phyloP scores from a whole-genome alignment of 2,113 vertebrate genomes.

The Calyptomena viridis region DNA sequence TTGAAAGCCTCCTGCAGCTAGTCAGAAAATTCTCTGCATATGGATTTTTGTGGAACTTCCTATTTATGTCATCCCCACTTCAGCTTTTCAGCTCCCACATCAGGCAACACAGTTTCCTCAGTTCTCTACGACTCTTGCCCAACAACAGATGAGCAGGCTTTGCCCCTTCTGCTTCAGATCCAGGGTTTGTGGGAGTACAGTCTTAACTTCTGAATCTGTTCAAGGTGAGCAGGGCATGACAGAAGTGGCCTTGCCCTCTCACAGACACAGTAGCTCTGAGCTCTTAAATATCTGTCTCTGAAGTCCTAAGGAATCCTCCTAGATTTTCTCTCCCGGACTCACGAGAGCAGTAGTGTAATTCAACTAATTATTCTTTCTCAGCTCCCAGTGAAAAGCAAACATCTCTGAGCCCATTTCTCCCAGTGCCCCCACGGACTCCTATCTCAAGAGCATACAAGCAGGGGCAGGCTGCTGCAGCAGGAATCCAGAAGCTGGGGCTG shows the following conservation, averaged over 20 bases:
- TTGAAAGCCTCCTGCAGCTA: not conserved
- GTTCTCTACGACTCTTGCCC: not conserved
- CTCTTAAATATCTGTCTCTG: not conserved
- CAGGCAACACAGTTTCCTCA: not conserved
- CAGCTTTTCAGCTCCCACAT: not conserved
- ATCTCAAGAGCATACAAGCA: constrained; percentile 2
- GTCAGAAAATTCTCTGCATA: not conserved
- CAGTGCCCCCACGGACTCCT: not conserved
- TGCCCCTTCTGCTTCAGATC: not conserved
- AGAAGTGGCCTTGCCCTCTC: not conserved
- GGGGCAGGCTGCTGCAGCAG: constrained; percentile 5
- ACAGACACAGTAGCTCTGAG: not conserved
- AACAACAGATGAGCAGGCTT: not conserved
- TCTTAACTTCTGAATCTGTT: not conserved
- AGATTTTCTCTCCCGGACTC: not conserved
- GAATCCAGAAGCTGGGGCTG: constrained; percentile 32
- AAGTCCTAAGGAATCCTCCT: not conserved
- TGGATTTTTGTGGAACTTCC: not conserved
- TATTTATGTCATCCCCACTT: not conserved
- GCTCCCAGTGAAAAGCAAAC: not conserved
- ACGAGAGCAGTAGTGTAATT: not conserved
- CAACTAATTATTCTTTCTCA: not conserved
- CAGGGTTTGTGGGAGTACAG: not conserved
- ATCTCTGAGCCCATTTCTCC: not conserved
- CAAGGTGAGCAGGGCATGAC: not conserved